These are phyloP conservation scores for Euproctis similis DNA, from an alignment of 2,888 invertebrate species.

Conservation along the genomic window DNA sequence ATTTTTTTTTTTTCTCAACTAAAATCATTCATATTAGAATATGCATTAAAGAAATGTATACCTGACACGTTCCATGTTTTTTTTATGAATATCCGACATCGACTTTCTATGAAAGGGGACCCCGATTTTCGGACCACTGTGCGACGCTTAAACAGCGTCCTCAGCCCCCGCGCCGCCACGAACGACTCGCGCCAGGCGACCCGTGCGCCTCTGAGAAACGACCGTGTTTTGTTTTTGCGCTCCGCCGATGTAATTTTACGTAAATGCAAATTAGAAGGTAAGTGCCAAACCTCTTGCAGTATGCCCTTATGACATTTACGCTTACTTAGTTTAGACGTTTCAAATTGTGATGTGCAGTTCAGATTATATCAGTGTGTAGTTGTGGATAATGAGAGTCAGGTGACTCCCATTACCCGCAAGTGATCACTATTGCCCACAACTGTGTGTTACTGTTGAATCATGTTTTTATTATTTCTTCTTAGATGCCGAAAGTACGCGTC, in stretches of 20 bases:
- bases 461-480: conserved; percentile 6
- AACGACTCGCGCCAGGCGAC: conserved; percentile 18
- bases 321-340: too few species aligned
- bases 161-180: conserved; percentile 10
- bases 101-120: too few species aligned
- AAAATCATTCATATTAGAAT: too few species aligned
- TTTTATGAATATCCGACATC: too few species aligned
- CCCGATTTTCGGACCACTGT: too few species aligned
- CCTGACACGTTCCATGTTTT: too few species aligned
- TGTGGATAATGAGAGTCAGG: conserved; percentile 10
- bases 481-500: conserved; percentile 12
- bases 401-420: conserved; percentile 14
- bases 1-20: too few species aligned
- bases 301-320: too few species aligned
- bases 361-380: neutral
- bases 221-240: conserved; percentile 18
- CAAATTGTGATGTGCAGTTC: neutral
- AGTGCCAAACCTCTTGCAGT: too few species aligned
- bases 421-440: too few species aligned
- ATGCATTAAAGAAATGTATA: too few species aligned
- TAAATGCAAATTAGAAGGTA: conserved; percentile 13
- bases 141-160: too few species aligned
- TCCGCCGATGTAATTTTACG: conserved; percentile 16
- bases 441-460: conserved; percentile 9
- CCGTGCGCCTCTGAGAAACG: conserved; percentile 14